A percentile compares a stretch with the other conserved stretches of the same genome.
Conservation (phyloP, 2,888 invertebrate species). For the Mesorhabditis spiculigera region DNA sequence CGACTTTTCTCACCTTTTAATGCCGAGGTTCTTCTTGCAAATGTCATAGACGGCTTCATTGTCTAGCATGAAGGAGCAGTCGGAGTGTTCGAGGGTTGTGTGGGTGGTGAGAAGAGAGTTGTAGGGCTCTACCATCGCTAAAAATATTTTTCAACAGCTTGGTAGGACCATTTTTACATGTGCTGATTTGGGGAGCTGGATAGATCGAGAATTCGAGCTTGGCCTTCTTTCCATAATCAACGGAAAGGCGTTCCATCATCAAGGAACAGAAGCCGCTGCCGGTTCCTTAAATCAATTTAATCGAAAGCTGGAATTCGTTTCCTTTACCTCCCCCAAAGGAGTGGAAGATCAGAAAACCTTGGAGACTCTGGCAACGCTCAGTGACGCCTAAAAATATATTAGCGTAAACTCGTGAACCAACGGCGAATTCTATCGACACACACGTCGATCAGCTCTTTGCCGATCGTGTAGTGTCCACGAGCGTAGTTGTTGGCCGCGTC, state of each 20-base stretch:
- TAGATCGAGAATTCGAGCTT: constrained; percentile 84
- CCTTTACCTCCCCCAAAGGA: constrained; percentile 85
- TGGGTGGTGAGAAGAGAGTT: constrained; percentile 92
- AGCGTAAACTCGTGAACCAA: constrained; percentile 5
- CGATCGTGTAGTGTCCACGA: constrained; percentile 59
- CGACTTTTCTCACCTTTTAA: too few species aligned
- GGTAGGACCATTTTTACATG: constrained; percentile 25
- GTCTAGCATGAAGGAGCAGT: constrained; percentile 82
- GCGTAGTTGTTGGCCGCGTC: constrained; percentile 52
- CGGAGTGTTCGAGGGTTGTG: constrained; percentile 85
- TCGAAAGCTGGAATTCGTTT: constrained; percentile 60
- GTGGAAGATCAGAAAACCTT: constrained; percentile 82
- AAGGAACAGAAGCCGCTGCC: constrained; percentile 74
- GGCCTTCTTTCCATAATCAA: constrained; percentile 81
- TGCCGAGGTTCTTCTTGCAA: constrained; percentile 74
- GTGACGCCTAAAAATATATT: constrained; percentile 64
- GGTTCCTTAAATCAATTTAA: not conserved
- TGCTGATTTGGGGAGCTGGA: constrained; percentile 73
- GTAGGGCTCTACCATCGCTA: constrained; percentile 90
- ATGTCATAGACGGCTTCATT: constrained; percentile 78
- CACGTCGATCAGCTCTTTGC: constrained; percentile 71
- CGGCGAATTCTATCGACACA: constrained; percentile 64
- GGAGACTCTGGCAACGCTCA: constrained; percentile 74
- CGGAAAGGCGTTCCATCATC: constrained; percentile 78
- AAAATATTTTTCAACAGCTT: constrained; percentile 13